Evolutionary conservation across 1,140 invertebrate genomes (phyloP).

Genomic region (Pseudomyrmex cubaensis): DNA sequence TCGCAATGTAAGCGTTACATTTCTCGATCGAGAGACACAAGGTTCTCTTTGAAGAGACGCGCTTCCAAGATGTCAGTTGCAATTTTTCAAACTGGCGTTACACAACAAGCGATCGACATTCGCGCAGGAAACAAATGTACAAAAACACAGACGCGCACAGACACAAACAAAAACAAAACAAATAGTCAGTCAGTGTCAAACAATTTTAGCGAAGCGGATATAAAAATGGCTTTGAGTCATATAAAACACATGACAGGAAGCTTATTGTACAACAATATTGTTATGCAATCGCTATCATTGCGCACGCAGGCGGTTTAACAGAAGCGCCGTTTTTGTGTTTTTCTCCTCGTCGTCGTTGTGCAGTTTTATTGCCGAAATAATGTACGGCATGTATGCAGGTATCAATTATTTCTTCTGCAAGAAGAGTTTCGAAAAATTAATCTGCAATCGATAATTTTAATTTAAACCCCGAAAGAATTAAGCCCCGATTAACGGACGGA

Average conservation of each 20-base stretch:
- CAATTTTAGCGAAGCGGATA: slow-evolving; percentile 36
- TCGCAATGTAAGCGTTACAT: too few species aligned
- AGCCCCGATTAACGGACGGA: too few species aligned
- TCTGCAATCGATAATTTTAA: too few species aligned
- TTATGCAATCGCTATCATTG: background rate
- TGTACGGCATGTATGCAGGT: too few species aligned
- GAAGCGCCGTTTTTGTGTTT: background rate
- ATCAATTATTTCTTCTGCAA: too few species aligned
- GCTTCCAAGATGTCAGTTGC: background rate
- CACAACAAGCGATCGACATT: slow-evolving; percentile 14
- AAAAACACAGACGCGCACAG: too few species aligned
- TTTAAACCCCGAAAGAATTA: too few species aligned
- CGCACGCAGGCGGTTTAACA: background rate
- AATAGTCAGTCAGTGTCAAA: slow-evolving; percentile 15
- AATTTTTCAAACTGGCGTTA: background rate
- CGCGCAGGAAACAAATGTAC: background rate
- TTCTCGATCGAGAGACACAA: too few species aligned
- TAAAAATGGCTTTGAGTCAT: slow-evolving; percentile 21
- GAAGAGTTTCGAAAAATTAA: too few species aligned
- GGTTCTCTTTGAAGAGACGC: too few species aligned
- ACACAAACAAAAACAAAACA: slow-evolving; percentile 9
- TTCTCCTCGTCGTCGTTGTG: too few species aligned
- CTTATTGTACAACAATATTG: slow-evolving; percentile 1
- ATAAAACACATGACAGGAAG: background rate
- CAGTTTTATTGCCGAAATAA: too few species aligned